Percentiles rank a stretch among this genome's conserved stretches.
phyloP scores from a whole-genome alignment of 2,113 vertebrate genomes.

The Neodontobutis hainanensis region DNA sequence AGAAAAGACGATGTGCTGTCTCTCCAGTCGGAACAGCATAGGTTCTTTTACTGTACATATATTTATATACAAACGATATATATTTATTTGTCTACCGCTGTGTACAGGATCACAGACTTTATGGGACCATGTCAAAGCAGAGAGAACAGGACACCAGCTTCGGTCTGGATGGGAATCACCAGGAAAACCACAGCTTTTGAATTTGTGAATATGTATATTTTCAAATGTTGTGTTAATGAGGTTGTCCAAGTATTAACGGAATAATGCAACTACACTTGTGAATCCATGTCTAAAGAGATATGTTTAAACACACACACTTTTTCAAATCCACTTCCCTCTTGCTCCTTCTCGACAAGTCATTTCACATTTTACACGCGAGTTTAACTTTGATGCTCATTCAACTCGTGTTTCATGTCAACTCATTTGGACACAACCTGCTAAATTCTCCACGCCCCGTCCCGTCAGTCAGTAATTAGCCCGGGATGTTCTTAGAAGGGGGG shows the following conservation, averaged over 20 bases:
- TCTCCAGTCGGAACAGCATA: slow-evolving; percentile 45
- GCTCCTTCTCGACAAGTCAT: slow-evolving; percentile 38
- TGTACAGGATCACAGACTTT: slow-evolving; percentile 63
- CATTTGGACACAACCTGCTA: slow-evolving; percentile 56
- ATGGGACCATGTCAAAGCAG: slow-evolving; percentile 51
- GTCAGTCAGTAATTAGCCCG: slow-evolving; percentile 70
- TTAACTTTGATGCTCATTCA: slow-evolving; percentile 45
- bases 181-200: slow-evolving; percentile 48
- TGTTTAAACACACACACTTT: slow-evolving; percentile 9
- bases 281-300: slow-evolving; percentile 26
- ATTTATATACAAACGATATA: slow-evolving; percentile 73
- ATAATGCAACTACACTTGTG: slow-evolving; percentile 42
- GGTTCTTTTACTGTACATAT: slow-evolving; percentile 64
- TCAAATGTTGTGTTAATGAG: slow-evolving; percentile 50
- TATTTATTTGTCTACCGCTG: slow-evolving; percentile 74
- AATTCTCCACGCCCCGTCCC: slow-evolving; percentile 47
- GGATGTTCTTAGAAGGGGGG: slow-evolving; percentile 54
- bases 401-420: slow-evolving; percentile 45
- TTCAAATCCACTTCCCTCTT: slow-evolving; percentile 12
- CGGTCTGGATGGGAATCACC: slow-evolving; percentile 47
- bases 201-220: slow-evolving; percentile 60
- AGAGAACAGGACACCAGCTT: slow-evolving; percentile 40
- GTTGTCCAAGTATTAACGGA: slow-evolving; percentile 35
- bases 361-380: slow-evolving; percentile 19
- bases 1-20: slow-evolving; percentile 33